phyloP scores from a whole-genome alignment of 2,797 vertebrate genomes.

The Chrosomus eos region DNA sequence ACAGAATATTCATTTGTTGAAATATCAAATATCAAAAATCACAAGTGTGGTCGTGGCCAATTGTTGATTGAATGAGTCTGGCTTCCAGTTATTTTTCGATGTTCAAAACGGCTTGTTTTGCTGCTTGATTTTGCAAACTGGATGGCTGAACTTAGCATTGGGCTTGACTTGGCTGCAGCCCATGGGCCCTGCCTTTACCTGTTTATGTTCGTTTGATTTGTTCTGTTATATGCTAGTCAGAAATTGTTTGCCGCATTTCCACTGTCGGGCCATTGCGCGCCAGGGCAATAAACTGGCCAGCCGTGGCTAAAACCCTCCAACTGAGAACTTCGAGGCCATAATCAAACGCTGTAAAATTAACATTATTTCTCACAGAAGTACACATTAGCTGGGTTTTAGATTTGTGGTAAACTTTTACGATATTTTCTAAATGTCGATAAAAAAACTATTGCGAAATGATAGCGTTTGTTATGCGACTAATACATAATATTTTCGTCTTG shows the following conservation, averaged over 20 bases:
- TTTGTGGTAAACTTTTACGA: too few relatives aligned
- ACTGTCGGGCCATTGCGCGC: neutral
- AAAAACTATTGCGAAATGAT: too few relatives aligned
- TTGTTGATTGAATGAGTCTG: neutral
- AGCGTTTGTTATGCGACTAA: too few relatives aligned
- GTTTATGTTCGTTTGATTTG: neutral
- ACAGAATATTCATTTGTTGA: neutral
- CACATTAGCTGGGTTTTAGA: neutral
- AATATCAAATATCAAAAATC: too few relatives aligned
- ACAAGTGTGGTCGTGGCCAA: too few relatives aligned
- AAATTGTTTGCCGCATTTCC: neutral
- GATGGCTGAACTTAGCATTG: neutral
- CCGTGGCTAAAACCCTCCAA: too few relatives aligned
- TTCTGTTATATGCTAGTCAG: neutral
- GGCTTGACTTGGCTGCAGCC: neutral
- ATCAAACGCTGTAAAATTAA: neutral
- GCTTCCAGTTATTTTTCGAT: too few relatives aligned
- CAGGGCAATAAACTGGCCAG: too few relatives aligned
- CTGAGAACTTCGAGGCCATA: neutral
- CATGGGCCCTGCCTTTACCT: neutral
- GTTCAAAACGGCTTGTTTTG: neutral
- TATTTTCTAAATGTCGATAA: too few relatives aligned
- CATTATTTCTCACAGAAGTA: neutral
- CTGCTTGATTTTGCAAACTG: neutral
- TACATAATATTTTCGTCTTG: too few relatives aligned